phyloP scores from a whole-genome alignment of 2,797 vertebrate species.

The Schizothorax lantsangensis region DNA sequence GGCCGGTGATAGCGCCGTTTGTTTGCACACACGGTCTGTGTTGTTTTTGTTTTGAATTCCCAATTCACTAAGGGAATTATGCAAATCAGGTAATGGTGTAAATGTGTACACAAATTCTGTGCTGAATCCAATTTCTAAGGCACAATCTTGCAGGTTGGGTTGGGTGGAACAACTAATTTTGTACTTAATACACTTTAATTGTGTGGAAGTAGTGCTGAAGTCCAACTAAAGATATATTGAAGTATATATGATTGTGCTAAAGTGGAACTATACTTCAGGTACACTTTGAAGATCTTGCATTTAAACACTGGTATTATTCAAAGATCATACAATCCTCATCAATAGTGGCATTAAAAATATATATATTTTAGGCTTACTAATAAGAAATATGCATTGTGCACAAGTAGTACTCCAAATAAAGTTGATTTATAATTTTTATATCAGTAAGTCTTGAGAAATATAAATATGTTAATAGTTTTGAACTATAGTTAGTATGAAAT shows the following conservation, averaged over 20 bases:
- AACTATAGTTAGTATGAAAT: neutral
- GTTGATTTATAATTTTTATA: neutral
- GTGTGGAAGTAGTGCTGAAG: neutral
- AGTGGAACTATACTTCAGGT: neutral
- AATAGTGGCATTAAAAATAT: no score
- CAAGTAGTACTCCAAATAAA: no score
- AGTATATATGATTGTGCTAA: neutral
- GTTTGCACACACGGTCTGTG: neutral
- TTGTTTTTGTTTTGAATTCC: neutral
- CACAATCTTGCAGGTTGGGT: neutral
- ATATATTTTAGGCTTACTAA: no score
- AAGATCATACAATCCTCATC: no score
- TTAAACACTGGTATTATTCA: no score
- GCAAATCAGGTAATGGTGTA: conserved; percentile 4
- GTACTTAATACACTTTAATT: neutral
- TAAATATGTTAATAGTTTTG: neutral
- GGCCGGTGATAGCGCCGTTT: neutral
- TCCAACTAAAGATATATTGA: neutral
- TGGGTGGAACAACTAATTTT: neutral
- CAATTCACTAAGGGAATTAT: neutral
- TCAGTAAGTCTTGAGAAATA: neutral
- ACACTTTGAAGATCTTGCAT: neutral
- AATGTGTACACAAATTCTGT: conserved; percentile 18
- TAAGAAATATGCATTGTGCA: no score
- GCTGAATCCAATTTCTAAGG: neutral